Percentiles rank a stretch among this genome's conserved stretches.
Evolutionary conservation across 92 coral and sea anemone genomes (phyloP).

Genomic region (Siderastrea siderea): DNA sequence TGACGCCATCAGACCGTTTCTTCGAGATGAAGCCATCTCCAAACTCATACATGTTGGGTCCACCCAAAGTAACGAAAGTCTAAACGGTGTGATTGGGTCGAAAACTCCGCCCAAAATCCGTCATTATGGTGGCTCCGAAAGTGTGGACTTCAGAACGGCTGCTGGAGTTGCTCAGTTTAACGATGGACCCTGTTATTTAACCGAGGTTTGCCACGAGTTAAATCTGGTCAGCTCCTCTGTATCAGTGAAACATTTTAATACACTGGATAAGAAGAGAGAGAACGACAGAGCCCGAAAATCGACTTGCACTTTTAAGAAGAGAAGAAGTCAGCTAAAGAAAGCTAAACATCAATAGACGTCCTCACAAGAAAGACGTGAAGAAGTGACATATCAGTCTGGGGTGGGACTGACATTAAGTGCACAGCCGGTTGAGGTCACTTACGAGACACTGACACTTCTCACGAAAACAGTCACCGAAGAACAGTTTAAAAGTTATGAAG

Average conservation of each 20-base stretch:
- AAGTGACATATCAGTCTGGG: conserved; percentile 13
- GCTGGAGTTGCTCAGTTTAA: conserved; percentile 23
- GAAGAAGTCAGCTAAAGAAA: background rate
- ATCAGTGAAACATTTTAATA: background rate
- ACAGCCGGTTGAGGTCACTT: background rate
- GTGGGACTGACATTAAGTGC: background rate
- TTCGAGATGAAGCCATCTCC: too few relatives aligned
- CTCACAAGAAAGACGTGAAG: conserved; percentile 7
- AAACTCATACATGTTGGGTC: background rate
- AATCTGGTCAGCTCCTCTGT: background rate
- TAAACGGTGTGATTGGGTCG: background rate
- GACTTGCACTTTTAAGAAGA: background rate
- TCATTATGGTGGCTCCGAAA: conserved; percentile 17
- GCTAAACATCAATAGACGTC: background rate
- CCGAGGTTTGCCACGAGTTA: background rate
- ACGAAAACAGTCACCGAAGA: background rate
- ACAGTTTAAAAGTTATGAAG: background rate
- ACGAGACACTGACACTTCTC: background rate
- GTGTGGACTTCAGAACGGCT: conserved; percentile 18
- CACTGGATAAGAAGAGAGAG: background rate
- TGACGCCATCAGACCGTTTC: too few relatives aligned
- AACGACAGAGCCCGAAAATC: conserved; percentile 8
- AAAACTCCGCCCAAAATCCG: conserved; percentile 7
- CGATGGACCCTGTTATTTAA: background rate
- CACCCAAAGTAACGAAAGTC: background rate